A percentile compares a stretch with the other conserved stretches of the same genome.
phyloP scores from a whole-genome alignment of 2,113 vertebrate species.

The Amphilophus citrinellus region DNA sequence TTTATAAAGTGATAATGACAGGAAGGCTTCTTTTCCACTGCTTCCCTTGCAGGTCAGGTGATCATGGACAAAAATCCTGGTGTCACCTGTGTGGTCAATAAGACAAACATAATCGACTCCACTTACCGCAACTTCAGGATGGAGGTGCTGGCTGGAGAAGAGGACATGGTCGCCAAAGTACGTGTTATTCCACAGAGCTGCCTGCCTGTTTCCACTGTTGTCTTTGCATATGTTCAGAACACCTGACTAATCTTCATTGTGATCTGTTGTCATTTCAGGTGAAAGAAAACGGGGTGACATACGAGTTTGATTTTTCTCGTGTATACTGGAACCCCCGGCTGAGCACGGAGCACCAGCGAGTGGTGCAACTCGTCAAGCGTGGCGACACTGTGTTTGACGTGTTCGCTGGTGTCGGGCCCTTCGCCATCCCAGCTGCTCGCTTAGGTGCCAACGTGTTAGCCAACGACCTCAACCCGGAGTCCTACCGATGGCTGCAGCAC shows the following conservation, averaged over 20 bases:
- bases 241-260: not conserved
- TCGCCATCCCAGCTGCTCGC: slow-evolving; percentile 90
- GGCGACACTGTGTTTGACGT: slow-evolving; percentile 91
- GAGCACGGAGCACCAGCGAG: slow-evolving; percentile 89
- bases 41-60: slow-evolving; percentile 87
- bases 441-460: slow-evolving; percentile 87
- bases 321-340: slow-evolving; percentile 99
- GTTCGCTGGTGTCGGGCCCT: slow-evolving; percentile 95
- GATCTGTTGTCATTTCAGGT: slow-evolving; percentile 79
- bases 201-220: not conserved
- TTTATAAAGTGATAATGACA: not conserved
- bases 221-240: not conserved
- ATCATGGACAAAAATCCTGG: slow-evolving; percentile 97
- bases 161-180: slow-evolving; percentile 92
- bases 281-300: slow-evolving; percentile 89
- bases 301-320: slow-evolving; percentile 95
- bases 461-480: slow-evolving; percentile 97
- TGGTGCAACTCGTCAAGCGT: slow-evolving; percentile 82
- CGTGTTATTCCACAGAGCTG: not conserved
- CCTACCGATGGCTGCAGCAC: slow-evolving; percentile 91
- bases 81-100: slow-evolving; percentile 95
- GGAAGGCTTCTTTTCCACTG: not conserved
- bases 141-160: slow-evolving; percentile 93
- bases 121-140: slow-evolving; percentile 96
- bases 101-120: slow-evolving; percentile 90